Evolutionary conservation across 2,113 vertebrate species (phyloP).

Genomic region (Melozone crissalis): DNA sequence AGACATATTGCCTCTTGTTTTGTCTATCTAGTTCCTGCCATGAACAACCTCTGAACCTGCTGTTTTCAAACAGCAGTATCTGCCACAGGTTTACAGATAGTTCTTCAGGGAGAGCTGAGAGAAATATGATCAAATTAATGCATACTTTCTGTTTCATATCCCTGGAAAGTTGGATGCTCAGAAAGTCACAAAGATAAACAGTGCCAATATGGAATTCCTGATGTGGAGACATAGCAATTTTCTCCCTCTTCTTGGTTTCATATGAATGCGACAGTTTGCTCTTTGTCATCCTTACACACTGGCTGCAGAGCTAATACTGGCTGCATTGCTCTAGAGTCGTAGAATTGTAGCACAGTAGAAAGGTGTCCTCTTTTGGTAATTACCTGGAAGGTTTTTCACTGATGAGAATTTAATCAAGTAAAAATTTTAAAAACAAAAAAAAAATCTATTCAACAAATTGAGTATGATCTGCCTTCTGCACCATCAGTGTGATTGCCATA

Average conservation of each 20-base stretch:
- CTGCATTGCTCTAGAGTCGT: background rate
- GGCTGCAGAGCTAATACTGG: background rate
- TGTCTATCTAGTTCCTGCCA: background rate
- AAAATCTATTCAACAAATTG: background rate
- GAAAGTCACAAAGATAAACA: constrained; percentile 61
- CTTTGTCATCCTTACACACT: background rate
- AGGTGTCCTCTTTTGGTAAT: background rate
- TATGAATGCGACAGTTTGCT: background rate
- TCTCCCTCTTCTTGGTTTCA: background rate
- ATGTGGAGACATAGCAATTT: constrained; percentile 60
- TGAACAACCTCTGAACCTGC: background rate
- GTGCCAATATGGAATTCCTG: constrained; percentile 61
- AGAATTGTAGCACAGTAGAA: background rate
- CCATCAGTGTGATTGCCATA: background rate
- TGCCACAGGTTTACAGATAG: constrained; percentile 41
- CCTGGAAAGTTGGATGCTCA: constrained; percentile 31
- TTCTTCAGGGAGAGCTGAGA: background rate
- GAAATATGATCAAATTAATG: too few relatives aligned
- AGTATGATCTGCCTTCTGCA: background rate
- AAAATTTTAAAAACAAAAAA: background rate
- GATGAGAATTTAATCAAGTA: background rate
- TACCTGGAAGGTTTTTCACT: background rate
- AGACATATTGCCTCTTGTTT: background rate
- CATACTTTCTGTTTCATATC: constrained; percentile 60
- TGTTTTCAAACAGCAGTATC: constrained; percentile 31